Evolutionary conservation across 2,797 vertebrate genomes (phyloP).

Genomic region (Sebastes ruberrimus): DNA sequence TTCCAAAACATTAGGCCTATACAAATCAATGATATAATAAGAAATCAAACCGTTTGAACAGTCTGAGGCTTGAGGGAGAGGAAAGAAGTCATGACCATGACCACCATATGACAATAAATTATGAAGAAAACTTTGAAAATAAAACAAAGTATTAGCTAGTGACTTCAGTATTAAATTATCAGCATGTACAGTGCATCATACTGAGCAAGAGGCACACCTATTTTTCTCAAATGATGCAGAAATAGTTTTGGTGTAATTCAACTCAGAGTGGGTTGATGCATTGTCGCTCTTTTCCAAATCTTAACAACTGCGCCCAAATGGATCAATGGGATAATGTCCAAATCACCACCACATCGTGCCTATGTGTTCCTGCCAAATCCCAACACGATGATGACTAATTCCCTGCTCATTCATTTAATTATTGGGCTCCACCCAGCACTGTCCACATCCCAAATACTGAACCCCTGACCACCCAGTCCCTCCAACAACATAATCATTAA

Average conservation of each 20-base stretch:
- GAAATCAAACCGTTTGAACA: neutral
- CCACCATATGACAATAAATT: neutral
- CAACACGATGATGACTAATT: slow-evolving; percentile 4
- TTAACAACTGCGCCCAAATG: slow-evolving; percentile 12
- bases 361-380: slow-evolving; percentile 6
- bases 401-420: neutral
- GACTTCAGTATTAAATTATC: neutral
- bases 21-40: no score
- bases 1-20: no score
- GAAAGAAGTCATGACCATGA: neutral
- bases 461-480: neutral
- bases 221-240: neutral
- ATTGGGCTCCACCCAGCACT: neutral
- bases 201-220: neutral
- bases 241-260: neutral
- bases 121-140: neutral
- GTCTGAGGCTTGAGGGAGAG: neutral
- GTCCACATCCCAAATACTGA: neutral
- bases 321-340: slow-evolving; percentile 5
- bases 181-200: neutral
- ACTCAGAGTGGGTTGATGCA: neutral
- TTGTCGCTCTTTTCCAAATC: neutral
- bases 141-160: neutral
- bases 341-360: neutral
- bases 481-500: neutral